Base-by-base conservation (phyloP, 2,113 vertebrate species). In the Ibidorhyncha struthersii region DNA sequence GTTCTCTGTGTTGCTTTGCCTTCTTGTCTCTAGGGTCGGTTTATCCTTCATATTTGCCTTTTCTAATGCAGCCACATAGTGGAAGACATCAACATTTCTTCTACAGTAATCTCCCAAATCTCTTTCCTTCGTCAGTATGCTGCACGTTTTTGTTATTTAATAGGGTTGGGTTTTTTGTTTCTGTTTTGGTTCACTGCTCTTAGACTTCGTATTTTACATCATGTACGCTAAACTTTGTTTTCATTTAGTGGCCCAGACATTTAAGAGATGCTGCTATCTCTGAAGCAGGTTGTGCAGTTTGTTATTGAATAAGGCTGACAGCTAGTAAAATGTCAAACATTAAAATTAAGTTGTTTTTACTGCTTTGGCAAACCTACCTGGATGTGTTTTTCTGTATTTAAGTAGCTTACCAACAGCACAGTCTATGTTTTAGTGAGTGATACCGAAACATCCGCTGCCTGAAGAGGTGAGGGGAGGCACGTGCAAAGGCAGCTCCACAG, bases 281-380 rank as follows among this genome's bases (percentile, higher is more conserved):
- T 27, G 90, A 96, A 78, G 71, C 22, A 14, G 20, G n/a, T 77
- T 79, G 38, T 7, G 8, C 77, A 84, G 52, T 19, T 92, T 88
- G 79, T 86, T 56, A 36, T 73, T 72, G 85, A 5, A 7, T 43
- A 17, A 16, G 32, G 90, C 40, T 49, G 71, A 45, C 2, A 38
- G 45, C 47, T 52, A 95, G 56, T 62, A 80, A 81, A 88, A 87
- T 58, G 74, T 47, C 66, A 90, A 83, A 76, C 50, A 49, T 95
- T 95, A 63, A 95, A 98, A 94, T 86, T 38, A 95, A 90, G 82
- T 71, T 53, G 20, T 34, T 93, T 96, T 95, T 92, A 91, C 27
- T 93, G 63, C 30, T 52, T 52, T 53, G 56, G 70, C 34, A 87
- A 91, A 58, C 82, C 45, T 70, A 63, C 32, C 55, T 82, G 62